phyloP scores from a whole-genome alignment of 2,113 vertebrate species.

The Saguinus midas region DNA sequence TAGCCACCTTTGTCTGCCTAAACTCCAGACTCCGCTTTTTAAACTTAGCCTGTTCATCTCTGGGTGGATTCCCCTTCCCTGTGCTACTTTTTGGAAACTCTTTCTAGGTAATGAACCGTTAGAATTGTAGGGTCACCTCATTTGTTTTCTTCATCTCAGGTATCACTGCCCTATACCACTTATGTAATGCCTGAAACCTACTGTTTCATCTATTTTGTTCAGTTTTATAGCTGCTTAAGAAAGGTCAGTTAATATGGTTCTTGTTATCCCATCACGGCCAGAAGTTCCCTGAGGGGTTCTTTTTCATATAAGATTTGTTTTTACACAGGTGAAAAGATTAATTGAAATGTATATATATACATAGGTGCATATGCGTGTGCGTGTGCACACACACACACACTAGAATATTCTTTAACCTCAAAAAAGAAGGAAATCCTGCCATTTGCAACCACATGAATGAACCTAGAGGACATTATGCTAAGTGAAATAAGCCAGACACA shows the following conservation, averaged over 20 bases:
- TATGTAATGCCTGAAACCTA: not conserved
- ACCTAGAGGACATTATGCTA: not conserved
- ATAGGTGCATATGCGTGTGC: no score
- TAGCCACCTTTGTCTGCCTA: not conserved
- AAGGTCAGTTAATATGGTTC: not conserved
- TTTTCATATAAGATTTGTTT: not conserved
- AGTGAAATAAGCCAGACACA: not conserved
- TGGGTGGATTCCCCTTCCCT: not conserved
- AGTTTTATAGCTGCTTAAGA: slow-evolving; percentile 36
- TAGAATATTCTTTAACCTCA: not conserved
- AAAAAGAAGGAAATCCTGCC: not conserved
- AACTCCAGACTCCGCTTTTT: not conserved
- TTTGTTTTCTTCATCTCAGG: not conserved
- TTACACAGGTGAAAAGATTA: not conserved
- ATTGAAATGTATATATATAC: not conserved
- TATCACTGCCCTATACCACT: not conserved
- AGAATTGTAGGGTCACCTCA: not conserved
- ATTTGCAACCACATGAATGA: not conserved
- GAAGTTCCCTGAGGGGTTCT: not conserved
- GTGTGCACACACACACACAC: not conserved
- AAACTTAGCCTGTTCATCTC: not conserved
- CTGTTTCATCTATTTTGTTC: not conserved
- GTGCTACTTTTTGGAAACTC: not conserved
- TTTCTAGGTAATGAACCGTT: not conserved
- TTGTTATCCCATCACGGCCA: not conserved